Base-by-base conservation (phyloP, 2,888 invertebrate species). In the Schizaphis graminum region DNA sequence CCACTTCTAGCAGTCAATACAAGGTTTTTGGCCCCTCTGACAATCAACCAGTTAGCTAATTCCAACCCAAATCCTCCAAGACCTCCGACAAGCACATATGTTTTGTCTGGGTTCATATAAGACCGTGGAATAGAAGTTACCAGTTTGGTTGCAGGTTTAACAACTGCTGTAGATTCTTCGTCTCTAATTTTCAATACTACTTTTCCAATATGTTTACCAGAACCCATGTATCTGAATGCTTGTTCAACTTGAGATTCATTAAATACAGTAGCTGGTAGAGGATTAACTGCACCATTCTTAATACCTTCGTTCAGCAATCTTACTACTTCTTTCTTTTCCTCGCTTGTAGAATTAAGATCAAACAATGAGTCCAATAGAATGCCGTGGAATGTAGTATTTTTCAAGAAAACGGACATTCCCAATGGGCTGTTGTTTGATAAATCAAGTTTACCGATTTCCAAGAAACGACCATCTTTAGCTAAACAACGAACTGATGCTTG, bases 391-490 rank as follows among this genome's bases (percentile, higher is more conserved):
- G 98, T 97, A n/a, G 98, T 98, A 96, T 99, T 99, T 96, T 98
- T 99, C 95, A 99, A 96, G 96, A 99, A 99, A 47, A 99, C 96
- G 0, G 98, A 97, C 99, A 99, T 99, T 93, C 97, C 96, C 85
- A 99, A 96, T n/a, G 97, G 96, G 5, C 97, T 97, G 96, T 99
- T 98, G 96, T 98, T 98, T 95, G 98, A 98, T 95, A 99, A 96
- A 96, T 99, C 99, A 95, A 98, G 98, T 96, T 99, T 99, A 95
- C 99, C 99, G 95, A 99, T 99, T 97, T 99, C 99, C 95, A 99
- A 97, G 97, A 99, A 99, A 95, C 99, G 97, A 44, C 99, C 99
- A 96, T 99, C 98, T 95, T 97, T 96, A 1, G 99, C 99, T 95
- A 99, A 96, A 96, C 99, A 98, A 95, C 99, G 97, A 49, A 99